Conservation (phyloP, 1,140 invertebrate genomes). For the Calycopis cecrops region DNA sequence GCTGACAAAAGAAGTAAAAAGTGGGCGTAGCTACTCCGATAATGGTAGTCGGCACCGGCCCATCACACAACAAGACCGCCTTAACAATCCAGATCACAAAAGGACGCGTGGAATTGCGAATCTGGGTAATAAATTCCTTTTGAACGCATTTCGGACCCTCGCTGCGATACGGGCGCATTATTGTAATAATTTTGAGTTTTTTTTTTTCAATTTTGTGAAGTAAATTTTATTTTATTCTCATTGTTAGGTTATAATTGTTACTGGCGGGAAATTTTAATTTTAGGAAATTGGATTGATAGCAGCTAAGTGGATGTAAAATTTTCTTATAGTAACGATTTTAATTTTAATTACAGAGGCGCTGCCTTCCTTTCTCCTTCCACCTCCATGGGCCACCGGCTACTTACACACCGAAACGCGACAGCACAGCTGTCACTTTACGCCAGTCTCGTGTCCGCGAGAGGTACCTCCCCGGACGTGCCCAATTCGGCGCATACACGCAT, state of each 20-base stretch:
- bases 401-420: no score
- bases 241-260: constrained; percentile 3
- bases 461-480: no score
- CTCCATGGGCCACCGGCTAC: no score
- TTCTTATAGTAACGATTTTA: no score
- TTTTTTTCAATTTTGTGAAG: constrained; percentile 19
- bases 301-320: not conserved
- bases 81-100: constrained; percentile 57
- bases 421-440: no score
- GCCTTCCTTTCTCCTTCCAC: no score
- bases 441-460: no score
- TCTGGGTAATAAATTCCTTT: constrained; percentile 71
- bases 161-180: constrained; percentile 72
- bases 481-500: no score
- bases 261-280: not conserved
- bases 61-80: constrained; percentile 36
- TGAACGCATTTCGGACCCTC: constrained; percentile 71
- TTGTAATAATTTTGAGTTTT: constrained; percentile 52
- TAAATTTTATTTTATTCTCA: constrained; percentile 16
- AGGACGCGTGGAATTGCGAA: constrained; percentile 65
- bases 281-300: not conserved
- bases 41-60: constrained; percentile 52
- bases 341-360: no score
- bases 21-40: constrained; percentile 70
- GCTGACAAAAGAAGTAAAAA: constrained; percentile 63